phyloP scores from a whole-genome alignment of 2,888 invertebrate genomes.

The Latrodectus hesperus region DNA sequence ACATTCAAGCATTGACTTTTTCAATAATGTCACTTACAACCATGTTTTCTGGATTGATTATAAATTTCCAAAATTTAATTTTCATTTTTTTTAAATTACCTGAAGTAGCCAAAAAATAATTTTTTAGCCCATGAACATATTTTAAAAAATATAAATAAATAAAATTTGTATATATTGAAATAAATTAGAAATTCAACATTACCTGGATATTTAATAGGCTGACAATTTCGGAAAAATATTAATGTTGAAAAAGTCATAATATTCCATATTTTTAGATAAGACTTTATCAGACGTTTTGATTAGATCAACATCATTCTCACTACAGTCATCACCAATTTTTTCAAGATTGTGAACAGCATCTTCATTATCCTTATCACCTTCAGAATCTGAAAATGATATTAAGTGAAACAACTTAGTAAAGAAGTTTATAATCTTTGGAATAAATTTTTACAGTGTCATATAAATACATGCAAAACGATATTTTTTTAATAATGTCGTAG shows the following conservation, averaged over 20 bases:
- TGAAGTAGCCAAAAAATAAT: constrained; percentile 63
- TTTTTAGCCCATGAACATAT: background rate
- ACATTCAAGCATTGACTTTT: constrained; percentile 93
- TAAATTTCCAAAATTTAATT: constrained; percentile 91
- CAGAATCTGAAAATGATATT: constrained; percentile 32
- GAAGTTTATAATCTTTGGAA: background rate
- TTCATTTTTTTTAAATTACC: constrained; percentile 92
- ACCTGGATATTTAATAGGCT: constrained; percentile 91
- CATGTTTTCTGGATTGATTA: constrained; percentile 95
- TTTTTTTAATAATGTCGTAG: too few relatives aligned
- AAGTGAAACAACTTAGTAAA: background rate
- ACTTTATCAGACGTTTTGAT: constrained; percentile 90
- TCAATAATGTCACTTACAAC: constrained; percentile 91
- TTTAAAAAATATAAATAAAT: background rate
- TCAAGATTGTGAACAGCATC: constrained; percentile 77
- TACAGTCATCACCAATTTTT: constrained; percentile 91
- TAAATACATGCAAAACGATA: too few relatives aligned
- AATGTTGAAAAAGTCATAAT: constrained; percentile 91
- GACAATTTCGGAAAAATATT: constrained; percentile 91
- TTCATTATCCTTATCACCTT: constrained; percentile 66
- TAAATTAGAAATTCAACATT: constrained; percentile 21
- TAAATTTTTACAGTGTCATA: background rate
- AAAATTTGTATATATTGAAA: background rate
- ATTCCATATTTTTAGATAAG: constrained; percentile 94
- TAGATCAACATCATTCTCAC: constrained; percentile 92